phyloP scores from a whole-genome alignment of 1,140 invertebrate species.

The Zaprionus ornatus region DNA sequence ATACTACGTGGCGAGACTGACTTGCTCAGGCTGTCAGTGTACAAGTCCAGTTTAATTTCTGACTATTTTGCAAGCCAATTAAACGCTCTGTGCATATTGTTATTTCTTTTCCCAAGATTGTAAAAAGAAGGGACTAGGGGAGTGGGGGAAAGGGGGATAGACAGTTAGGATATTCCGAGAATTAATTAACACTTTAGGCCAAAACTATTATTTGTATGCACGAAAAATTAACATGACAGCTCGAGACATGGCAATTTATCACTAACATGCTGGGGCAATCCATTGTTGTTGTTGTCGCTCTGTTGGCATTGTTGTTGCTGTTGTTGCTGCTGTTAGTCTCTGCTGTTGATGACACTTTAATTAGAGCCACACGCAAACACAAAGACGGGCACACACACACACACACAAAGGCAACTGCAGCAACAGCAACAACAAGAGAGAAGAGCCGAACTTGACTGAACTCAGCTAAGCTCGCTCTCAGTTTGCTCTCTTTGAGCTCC shows the following conservation, averaged over 20 bases:
- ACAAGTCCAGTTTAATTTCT: slow-evolving; percentile 4
- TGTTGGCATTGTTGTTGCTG: slow-evolving; percentile 22
- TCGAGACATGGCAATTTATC: slow-evolving; percentile 81
- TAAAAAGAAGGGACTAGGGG: background rate
- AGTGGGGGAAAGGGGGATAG: slow-evolving; percentile 8
- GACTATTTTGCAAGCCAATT: slow-evolving; percentile 9
- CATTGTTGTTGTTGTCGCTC: slow-evolving; percentile 31
- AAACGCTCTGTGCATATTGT: slow-evolving; percentile 20
- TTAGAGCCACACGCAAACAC: slow-evolving; percentile 81
- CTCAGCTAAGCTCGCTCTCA: slow-evolving; percentile 10
- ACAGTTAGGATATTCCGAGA: slow-evolving; percentile 72
- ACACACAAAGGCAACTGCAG: background rate
- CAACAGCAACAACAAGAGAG: background rate
- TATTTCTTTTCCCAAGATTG: slow-evolving; percentile 25
- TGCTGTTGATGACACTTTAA: slow-evolving; percentile 80
- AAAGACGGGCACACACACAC: slow-evolving; percentile 41
- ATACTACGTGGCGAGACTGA: background rate
- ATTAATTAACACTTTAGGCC: slow-evolving; percentile 79
- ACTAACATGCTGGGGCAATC: slow-evolving; percentile 67
- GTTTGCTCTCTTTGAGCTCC: background rate
- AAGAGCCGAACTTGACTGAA: slow-evolving; percentile 1
- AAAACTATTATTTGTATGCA: slow-evolving; percentile 79
- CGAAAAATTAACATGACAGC: slow-evolving; percentile 80
- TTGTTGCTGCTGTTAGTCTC: slow-evolving; percentile 35
- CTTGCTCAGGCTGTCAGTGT: background rate